Percentiles rank a stretch among this genome's conserved stretches.
These are phyloP conservation scores for Syritta pipiens DNA, from an alignment of 2,888 invertebrate genomes.

Conservation along the genomic window DNA sequence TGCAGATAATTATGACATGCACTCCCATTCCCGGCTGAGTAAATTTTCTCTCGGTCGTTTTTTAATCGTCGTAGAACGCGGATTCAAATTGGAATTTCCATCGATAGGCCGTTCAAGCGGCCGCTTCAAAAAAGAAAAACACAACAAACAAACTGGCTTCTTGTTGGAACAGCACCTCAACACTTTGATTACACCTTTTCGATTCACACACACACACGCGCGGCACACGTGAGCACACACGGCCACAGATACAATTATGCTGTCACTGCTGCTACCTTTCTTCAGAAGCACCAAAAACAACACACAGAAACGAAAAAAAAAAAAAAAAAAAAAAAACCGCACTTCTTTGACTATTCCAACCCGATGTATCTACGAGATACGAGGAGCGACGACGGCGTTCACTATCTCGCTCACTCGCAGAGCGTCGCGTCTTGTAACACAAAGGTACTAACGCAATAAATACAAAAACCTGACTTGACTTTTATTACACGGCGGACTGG, in stretches of 20 bases:
- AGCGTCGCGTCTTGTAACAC: constrained; percentile 53
- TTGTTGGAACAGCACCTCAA: constrained; percentile 38
- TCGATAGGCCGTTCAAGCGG: no score
- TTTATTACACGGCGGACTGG: constrained; percentile 57
- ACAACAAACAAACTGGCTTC: constrained; percentile 17
- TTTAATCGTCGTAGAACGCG: background rate
- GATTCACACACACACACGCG: constrained; percentile 5
- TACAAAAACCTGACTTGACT: constrained; percentile 67
- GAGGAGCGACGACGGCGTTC: constrained; percentile 1
- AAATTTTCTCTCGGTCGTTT: no score
- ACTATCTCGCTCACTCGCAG: constrained; percentile 52
- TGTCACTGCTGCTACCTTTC: constrained; percentile 36
- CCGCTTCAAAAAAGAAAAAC: constrained; percentile 36
- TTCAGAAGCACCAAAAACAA: constrained; percentile 19
- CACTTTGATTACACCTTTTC: constrained; percentile 47
- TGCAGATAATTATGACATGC: constrained; percentile 34
- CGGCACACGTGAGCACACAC: background rate
- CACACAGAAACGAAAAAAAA: constrained; percentile 29
- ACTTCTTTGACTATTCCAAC: constrained; percentile 55
- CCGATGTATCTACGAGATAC: constrained; percentile 47
- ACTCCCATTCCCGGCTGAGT: constrained; percentile 2
- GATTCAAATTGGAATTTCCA: constrained; percentile 34
- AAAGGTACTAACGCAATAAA: constrained; percentile 58
- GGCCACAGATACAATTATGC: constrained; percentile 2
- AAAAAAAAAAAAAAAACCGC: constrained; percentile 53